Evolutionary conservation across 2,888 invertebrate species (phyloP).

Genomic region (Agrenia bidenticulata): DNA sequence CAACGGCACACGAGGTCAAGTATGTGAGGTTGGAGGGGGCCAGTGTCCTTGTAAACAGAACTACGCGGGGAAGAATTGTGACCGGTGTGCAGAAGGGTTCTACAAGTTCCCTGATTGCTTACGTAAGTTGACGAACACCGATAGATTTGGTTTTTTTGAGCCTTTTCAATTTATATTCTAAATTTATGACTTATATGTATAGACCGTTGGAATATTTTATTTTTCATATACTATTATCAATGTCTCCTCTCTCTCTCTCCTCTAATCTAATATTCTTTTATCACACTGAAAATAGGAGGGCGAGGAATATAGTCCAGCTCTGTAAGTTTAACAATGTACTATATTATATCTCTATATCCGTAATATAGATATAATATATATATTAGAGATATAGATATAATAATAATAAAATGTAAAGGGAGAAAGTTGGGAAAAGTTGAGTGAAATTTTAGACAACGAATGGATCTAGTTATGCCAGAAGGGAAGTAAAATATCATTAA

Average conservation of each 20-base stretch:
- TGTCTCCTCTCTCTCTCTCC: not conserved
- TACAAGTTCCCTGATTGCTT: slow-evolving; percentile 75
- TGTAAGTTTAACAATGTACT: not conserved
- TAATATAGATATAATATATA: not conserved
- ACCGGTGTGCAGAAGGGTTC: slow-evolving; percentile 82
- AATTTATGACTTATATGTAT: too few relatives aligned
- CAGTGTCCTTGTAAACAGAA: slow-evolving; percentile 67
- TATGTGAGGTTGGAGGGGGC: slow-evolving; percentile 81
- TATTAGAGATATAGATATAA: not conserved
- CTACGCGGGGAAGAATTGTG: slow-evolving; percentile 82
- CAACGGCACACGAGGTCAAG: slow-evolving; percentile 82
- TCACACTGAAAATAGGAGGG: not conserved
- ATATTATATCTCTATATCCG: not conserved
- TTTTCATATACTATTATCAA: not conserved
- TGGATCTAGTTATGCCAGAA: slow-evolving; percentile 8
- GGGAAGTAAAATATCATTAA: slow-evolving; percentile 13
- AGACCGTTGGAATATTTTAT: too few relatives aligned
- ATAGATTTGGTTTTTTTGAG: too few relatives aligned
- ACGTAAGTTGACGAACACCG: too few relatives aligned
- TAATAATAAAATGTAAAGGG: not conserved
- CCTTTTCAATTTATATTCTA: too few relatives aligned
- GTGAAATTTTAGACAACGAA: not conserved
- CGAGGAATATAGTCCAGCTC: not conserved
- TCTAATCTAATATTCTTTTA: slow-evolving; percentile 12
- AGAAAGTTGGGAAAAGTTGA: slow-evolving; percentile 9